phyloP scores from a whole-genome alignment of 2,888 invertebrate genomes.

The Ornithoptera priamus region DNA sequence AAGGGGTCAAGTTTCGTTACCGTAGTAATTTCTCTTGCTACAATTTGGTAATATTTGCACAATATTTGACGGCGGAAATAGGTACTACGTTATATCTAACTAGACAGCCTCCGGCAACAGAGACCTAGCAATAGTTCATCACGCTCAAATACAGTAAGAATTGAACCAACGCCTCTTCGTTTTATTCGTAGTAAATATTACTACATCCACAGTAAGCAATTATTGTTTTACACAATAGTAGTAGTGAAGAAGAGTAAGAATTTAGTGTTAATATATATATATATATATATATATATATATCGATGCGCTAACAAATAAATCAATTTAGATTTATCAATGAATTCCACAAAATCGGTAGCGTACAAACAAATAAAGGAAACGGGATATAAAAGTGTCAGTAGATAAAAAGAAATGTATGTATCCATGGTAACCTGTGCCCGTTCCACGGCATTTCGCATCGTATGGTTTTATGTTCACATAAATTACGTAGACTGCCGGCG shows the following conservation, averaged over 20 bases:
- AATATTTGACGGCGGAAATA: too few species aligned
- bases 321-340: background rate
- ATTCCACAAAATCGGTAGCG: background rate
- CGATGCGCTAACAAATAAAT: background rate
- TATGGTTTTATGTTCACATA: slow-evolving; percentile 11
- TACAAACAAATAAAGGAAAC: background rate
- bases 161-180: too few species aligned
- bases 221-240: background rate
- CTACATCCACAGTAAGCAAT: too few species aligned
- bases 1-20: too few species aligned
- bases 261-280: background rate
- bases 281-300: background rate
- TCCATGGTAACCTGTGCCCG: background rate
- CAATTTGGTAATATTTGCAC: too few species aligned
- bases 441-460: slow-evolving; percentile 5
- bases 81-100: too few species aligned
- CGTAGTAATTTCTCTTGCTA: too few species aligned
- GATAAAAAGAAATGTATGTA: background rate
- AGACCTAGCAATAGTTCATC: too few species aligned
- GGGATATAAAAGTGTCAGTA: background rate
- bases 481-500: background rate
- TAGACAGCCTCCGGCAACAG: too few species aligned
- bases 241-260: background rate
- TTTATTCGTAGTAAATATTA: too few species aligned
- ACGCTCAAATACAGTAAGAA: too few species aligned